Base-by-base conservation (phyloP, 2,797 vertebrate genomes). In the Gymnothorax javanicus region DNA sequence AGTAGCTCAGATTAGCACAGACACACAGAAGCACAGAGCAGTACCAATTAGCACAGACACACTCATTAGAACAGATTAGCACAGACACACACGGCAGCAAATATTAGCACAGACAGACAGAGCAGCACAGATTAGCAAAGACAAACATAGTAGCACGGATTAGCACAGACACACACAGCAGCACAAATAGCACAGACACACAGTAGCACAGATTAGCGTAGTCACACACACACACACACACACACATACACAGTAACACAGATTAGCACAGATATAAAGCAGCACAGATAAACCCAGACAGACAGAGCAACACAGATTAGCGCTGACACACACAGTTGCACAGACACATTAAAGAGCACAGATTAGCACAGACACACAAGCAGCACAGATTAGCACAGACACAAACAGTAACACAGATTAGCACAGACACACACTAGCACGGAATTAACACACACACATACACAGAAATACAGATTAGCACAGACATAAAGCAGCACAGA, bases 401-500 rank as follows among this genome's bases (percentile, higher is more conserved):
- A 75, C 71, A 7, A 0, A 67, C 64, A 67, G 20, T 23, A 23
- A 59, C 58, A 59, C 58, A 59, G 58, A 59, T 23, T 23, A n/a
- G 56, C 8, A 64, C 73, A 79, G 58, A 52, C 58, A 2, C 20
- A 67, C 69, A 73, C n/a, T n/a, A 4, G 33, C 9, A 73, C 69
- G 12, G 1, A 82, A 82, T 15, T 9, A 4, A 2, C 33, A 54
- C 33, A 81, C 75, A 81, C 33, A 81, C 17, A 81, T 15, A 52
- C 33, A 52, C 12, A 23, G 2, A 6, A 25, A 56, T 20, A 52
- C 56, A 88, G 85, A 64, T 50, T 58, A 82, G 73, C 27, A 7
- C 33, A 67, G 17, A 83, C 2, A 43, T 2, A 43, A 2, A 43
- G 33, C 33, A 43, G 33, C 58, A 87, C 7, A 91, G 92, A 20